These are phyloP conservation scores for Onychorhynchus coronatus DNA, from an alignment of 2,113 vertebrate genomes.

Conservation along the genomic window DNA sequence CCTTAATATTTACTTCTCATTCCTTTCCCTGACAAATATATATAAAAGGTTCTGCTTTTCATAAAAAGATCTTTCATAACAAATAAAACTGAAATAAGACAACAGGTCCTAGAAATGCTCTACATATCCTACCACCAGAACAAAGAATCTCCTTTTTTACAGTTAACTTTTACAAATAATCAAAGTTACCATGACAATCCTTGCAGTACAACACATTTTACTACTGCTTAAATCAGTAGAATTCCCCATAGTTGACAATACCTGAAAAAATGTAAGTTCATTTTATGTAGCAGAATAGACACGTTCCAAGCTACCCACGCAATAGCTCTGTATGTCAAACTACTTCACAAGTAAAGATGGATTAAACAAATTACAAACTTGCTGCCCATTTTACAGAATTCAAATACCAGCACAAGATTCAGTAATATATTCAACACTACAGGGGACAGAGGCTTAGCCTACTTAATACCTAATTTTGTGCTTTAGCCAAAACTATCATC, in stretches of 20 bases:
- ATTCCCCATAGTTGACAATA: neutral
- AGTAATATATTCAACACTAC: neutral
- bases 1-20: neutral
- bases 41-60: neutral
- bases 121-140: neutral
- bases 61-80: neutral
- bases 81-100: neutral
- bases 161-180: neutral
- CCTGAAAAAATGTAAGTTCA: neutral
- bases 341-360: rapidly evolving
- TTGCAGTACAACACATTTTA: neutral
- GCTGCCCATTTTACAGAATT: neutral
- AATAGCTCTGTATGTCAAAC: neutral
- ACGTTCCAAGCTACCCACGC: neutral
- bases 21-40: neutral
- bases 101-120: neutral
- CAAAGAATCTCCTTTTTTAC: neutral
- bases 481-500: neutral
- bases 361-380: neutral
- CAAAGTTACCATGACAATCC: neutral
- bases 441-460: neutral
- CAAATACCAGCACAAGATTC: neutral
- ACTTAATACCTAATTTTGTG: neutral
- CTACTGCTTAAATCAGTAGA: neutral
- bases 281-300: neutral